Evolutionary conservation across 2,888 invertebrate genomes (phyloP), one percentile per base, ranked within the genome.

Genomic region (Habroteleia sp.): DNA sequence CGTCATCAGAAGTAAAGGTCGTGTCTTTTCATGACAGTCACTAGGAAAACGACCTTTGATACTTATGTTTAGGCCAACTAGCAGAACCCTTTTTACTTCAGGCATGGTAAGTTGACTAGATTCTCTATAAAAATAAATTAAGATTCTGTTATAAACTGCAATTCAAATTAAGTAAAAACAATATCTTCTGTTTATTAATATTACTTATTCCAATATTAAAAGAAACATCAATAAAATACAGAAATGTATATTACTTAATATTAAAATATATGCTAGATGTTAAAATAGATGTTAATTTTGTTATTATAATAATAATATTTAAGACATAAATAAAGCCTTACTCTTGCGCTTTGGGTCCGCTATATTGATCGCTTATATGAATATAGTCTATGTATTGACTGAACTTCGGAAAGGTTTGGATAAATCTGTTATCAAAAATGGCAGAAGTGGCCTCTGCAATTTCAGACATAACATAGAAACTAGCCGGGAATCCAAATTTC

Each of bases 331-430:
- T n/a, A n/a, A n/a, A n/a, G n/a, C n/a, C 94, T 92, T 89, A 95
- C 94, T 98, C 98, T 84, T 94, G 93, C 86, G 94, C 94, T 89
- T 97, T 96, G 17, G 93, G 92, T 27, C 99, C 99, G 79, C 95
- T 94, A 90, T 94, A 99, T 86, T 98, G 96, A 90, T 99, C 99
- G 58, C 98, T 98, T 84, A 99, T 93, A 90, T 99, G 99, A 88
- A 99, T 95, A 89, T 95, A 99, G 89, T 99, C 98, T 83, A 99
- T 92, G 86, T 93, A 91, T 71, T 93, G 92, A 81, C 94, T 92
- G 90, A 94, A 97, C 90, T 95, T 97, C 78, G 92, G 91, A 68
- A 97, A 91, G 63, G 95, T 93, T 74, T 94, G 92, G 33, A 92
- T 90, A 72, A 95, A 91, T 85, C 95, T 93, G 66, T 94, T 91